Conservation (phyloP, 2,888 invertebrate genomes). For the Hirtodrosophila cameraria region DNA sequence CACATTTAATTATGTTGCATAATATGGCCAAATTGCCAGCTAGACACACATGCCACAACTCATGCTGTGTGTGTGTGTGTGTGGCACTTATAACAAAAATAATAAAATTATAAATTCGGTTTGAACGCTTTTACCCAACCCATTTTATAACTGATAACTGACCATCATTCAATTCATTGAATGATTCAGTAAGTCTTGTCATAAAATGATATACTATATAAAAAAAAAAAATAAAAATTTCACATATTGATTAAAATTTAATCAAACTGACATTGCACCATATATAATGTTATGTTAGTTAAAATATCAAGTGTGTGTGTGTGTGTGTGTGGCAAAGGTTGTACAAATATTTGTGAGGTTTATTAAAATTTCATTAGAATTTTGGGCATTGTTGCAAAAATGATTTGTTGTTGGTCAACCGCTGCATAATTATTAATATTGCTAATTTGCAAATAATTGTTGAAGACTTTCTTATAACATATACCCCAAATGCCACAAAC, state of each 20-base stretch:
- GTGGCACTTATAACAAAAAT: too few species aligned
- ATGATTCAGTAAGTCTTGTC: slow-evolving; percentile 30
- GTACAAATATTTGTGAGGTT: slow-evolving; percentile 17
- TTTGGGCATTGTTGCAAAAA: slow-evolving; percentile 14
- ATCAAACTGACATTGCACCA: slow-evolving; percentile 44
- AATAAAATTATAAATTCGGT: too few species aligned
- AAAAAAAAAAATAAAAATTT: slow-evolving; percentile 25
- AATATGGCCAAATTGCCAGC: slow-evolving; percentile 32
- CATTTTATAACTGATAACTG: background rate
- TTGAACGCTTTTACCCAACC: too few species aligned
- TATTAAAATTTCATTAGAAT: slow-evolving; percentile 48
- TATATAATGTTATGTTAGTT: background rate
- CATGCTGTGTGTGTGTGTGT: too few species aligned
- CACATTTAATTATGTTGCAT: slow-evolving; percentile 62
- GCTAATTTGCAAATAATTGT: slow-evolving; percentile 41
- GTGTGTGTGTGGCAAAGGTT: too few species aligned
- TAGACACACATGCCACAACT: slow-evolving; percentile 10
- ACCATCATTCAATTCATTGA: slow-evolving; percentile 22
- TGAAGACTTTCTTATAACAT: background rate
- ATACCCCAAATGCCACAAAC: slow-evolving; percentile 3
- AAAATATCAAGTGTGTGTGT: slow-evolving; percentile 10
- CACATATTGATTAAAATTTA: slow-evolving; percentile 44
- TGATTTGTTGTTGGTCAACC: slow-evolving; percentile 21
- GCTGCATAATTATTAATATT: slow-evolving; percentile 25
- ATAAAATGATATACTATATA: slow-evolving; percentile 9